Evolutionary conservation across 2,113 vertebrate species (phyloP).

Genomic region (Clarias gariepinus): DNA sequence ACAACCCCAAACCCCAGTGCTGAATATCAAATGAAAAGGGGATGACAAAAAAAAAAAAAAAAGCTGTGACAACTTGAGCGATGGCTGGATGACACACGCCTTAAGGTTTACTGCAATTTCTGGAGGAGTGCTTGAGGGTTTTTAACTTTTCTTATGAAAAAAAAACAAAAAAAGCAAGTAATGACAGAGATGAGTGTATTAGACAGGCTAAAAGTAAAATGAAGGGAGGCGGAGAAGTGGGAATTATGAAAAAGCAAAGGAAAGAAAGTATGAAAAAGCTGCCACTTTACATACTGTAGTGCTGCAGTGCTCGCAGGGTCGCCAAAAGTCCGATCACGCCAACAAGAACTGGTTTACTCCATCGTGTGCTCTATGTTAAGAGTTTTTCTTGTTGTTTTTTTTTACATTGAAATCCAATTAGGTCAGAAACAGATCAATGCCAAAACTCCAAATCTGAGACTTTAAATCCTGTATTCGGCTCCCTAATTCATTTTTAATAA

Average conservation of each 20-base stretch:
- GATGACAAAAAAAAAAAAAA: background rate
- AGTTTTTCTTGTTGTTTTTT: background rate
- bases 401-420: background rate
- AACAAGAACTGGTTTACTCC: background rate
- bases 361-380: background rate
- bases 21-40: conserved; percentile 20
- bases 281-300: background rate
- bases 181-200: conserved; percentile 21
- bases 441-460: background rate
- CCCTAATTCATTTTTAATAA: background rate
- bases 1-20: conserved; percentile 7
- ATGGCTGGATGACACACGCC: background rate
- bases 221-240: conserved; percentile 5
- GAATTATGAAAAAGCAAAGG: background rate
- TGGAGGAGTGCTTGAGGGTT: conserved; percentile 5
- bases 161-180: background rate
- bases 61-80: background rate
- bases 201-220: conserved; percentile 3
- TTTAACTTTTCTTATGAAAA: background rate
- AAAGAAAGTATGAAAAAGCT: background rate
- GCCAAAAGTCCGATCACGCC: background rate
- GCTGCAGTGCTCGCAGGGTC: too few species aligned
- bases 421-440: background rate
- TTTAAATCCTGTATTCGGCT: background rate
- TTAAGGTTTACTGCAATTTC: conserved; percentile 2